Evolutionary conservation across 2,113 vertebrate species (phyloP).

Genomic region (Caretta caretta): DNA sequence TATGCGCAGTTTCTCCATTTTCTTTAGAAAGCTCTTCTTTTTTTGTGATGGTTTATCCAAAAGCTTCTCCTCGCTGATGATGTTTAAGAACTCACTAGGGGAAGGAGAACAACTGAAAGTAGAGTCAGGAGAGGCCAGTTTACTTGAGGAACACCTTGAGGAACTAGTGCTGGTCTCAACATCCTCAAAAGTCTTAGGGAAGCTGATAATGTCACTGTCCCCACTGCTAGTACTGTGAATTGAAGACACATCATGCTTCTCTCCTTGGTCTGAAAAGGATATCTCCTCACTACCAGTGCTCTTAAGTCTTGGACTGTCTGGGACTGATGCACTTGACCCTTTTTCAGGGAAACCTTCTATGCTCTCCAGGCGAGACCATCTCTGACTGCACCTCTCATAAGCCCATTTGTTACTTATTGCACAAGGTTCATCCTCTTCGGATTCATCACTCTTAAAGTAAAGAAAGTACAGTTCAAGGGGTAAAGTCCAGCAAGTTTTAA

Average conservation of each 20-base stretch:
- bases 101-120: constrained; percentile 78
- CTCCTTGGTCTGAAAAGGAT: constrained; percentile 47
- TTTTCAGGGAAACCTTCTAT: constrained; percentile 34
- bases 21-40: constrained; percentile 84
- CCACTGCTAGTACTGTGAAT: constrained; percentile 84
- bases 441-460: constrained; percentile 79
- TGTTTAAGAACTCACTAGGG: constrained; percentile 54
- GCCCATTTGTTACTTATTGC: constrained; percentile 89
- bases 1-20: constrained; percentile 88
- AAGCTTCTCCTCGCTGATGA: constrained; percentile 64
- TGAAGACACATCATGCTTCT: constrained; percentile 81
- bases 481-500: not conserved
- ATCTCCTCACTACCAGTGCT: not conserved
- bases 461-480: not conserved
- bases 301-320: constrained; percentile 49
- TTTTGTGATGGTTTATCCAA: constrained; percentile 78
- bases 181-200: constrained; percentile 69
- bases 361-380: constrained; percentile 82
- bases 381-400: constrained; percentile 78
- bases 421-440: constrained; percentile 85
- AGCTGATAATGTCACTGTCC: constrained; percentile 78
- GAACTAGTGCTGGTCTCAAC: constrained; percentile 77
- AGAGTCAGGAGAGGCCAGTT: constrained; percentile 68
- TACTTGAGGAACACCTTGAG: constrained; percentile 79
- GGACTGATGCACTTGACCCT: not conserved